Conservation (phyloP, 2,113 vertebrate genomes). For the Limnothrissa miodon region DNA sequence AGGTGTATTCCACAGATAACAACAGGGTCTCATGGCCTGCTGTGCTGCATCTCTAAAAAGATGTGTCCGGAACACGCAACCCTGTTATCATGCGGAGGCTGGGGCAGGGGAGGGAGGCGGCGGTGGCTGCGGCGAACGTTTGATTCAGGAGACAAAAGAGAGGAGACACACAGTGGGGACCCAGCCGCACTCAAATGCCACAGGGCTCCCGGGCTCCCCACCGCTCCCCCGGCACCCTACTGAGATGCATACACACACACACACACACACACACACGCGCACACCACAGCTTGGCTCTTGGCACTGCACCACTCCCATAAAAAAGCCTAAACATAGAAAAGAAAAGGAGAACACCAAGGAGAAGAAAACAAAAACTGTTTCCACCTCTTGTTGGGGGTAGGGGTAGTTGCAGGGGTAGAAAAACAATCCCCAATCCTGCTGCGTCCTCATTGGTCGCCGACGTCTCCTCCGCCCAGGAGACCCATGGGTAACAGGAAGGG, state of each 20-base stretch:
- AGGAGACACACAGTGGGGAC: slow-evolving; percentile 8
- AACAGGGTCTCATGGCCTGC: background rate
- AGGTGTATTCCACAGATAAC: slow-evolving; percentile 25
- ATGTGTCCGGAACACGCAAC: slow-evolving; percentile 23
- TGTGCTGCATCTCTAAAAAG: slow-evolving; percentile 26
- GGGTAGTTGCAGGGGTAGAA: too few relatives aligned
- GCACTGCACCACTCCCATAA: background rate
- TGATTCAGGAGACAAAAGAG: slow-evolving; percentile 39
- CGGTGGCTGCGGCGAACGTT: slow-evolving; percentile 1
- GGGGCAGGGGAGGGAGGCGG: background rate
- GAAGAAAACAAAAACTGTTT: background rate
- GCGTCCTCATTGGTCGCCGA: background rate
- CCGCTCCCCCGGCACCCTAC: background rate
- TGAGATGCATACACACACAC: background rate
- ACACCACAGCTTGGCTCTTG: background rate
- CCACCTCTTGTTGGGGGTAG: background rate
- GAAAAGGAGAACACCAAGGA: background rate
- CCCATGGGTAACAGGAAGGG: background rate
- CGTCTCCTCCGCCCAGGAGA: background rate
- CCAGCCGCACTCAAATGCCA: background rate
- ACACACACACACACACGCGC: slow-evolving; percentile 25
- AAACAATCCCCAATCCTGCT: background rate
- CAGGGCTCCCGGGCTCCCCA: background rate
- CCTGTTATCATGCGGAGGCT: slow-evolving; percentile 26
- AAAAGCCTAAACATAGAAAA: background rate